Conservation (phyloP, 2,113 vertebrate genomes). For the Anoura caudifer region DNA sequence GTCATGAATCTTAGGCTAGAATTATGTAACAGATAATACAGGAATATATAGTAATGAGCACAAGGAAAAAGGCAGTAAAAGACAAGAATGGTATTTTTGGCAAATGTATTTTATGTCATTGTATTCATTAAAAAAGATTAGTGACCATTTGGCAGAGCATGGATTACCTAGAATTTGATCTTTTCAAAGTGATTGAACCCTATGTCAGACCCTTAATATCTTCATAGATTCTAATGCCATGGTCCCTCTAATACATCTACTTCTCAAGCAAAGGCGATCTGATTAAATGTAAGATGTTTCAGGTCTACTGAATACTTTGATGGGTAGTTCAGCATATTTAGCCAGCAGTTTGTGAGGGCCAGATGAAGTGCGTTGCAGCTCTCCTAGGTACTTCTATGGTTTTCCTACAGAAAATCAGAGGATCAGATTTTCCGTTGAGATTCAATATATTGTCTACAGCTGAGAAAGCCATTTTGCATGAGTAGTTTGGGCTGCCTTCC, state of each 20-base stretch:
- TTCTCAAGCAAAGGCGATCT: background rate
- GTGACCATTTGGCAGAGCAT: background rate
- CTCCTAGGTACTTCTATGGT: background rate
- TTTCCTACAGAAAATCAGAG: background rate
- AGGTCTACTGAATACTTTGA: background rate
- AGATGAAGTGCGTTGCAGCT: background rate
- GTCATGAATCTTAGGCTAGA: background rate
- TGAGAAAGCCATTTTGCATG: background rate
- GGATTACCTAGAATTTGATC: background rate
- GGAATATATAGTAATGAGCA: no score
- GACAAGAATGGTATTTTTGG: background rate
- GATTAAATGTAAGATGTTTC: background rate
- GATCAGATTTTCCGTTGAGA: background rate
- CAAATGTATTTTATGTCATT: background rate
- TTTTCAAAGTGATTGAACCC: background rate
- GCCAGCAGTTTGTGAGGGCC: background rate
- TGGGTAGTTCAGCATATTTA: background rate
- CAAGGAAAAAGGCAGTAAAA: background rate
- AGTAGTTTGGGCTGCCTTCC: background rate
- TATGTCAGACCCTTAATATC: background rate
- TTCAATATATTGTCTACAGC: background rate
- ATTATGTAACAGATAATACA: accelerated
- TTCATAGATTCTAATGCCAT: background rate
- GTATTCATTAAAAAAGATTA: background rate
- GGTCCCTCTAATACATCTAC: background rate